Base-by-base conservation (phyloP, 92 coral and sea anemone species). In the Epizoanthus rinbou region DNA sequence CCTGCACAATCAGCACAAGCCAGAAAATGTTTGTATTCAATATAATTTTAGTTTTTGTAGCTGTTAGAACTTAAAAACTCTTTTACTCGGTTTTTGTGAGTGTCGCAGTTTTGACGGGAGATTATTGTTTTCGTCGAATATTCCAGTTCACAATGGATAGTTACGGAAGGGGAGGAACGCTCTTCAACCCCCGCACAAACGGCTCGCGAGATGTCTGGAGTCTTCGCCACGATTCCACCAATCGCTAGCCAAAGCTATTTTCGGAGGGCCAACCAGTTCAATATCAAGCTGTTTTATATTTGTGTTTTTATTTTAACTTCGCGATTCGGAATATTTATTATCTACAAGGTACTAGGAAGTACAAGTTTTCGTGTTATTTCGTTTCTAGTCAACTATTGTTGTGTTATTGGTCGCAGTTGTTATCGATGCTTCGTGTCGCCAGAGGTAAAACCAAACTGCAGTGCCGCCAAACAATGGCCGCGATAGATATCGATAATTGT, bases 121-220 rank as follows among this genome's bases (percentile, higher is more conserved):
- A 60, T 78, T 74, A 74, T 25, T 74, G 50, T 78, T 35, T 35
- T 21, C 6, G 71, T 45, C 53, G 52, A 66, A 70, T 65, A 50
- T 88, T 54, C 80, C 86, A 83, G 58, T 33, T 47, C 9, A 82
- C 93, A 71, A 80, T 87, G 75, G 59, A 62, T 56, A 75, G 54
- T 84, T 89, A 79, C 97, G 97, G 94, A 80, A 72, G 53, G 69
- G 91, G 91, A 88, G 94, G 97, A 56, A 72, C 79, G 64, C 9
- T 69, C n/a, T 14, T 14, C 23, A 78, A 78, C 67, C 4, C 72
- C 82, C 65, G 64, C 82, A 69, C 21, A 25, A 18, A 57, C 82
- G 64, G 80, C 64, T 56, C 37, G 64, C 65, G 71, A 78, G 71
- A 23, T 22, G 82, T 78, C 82, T 78, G 53, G 82, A 19, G 17